Evolutionary conservation across 2,113 vertebrate species (phyloP).

Genomic region (Daboia siamensis): DNA sequence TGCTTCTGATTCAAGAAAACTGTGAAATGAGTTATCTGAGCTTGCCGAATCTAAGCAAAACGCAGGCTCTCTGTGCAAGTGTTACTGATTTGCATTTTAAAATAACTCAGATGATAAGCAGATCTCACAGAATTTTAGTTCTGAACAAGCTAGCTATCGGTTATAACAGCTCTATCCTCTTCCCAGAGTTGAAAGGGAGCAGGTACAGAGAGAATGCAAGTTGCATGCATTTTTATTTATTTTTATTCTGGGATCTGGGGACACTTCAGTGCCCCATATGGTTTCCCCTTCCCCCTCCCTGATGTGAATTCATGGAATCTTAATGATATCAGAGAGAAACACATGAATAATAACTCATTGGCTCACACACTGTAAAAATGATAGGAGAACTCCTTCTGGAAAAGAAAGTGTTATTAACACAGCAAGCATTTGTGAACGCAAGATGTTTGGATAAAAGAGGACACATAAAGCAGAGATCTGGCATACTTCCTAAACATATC

Average conservation of each 20-base stretch:
- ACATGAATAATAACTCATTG: slow-evolving; percentile 23
- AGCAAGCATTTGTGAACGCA: slow-evolving; percentile 45
- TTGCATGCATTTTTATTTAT: background rate
- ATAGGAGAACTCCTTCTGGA: slow-evolving; percentile 8
- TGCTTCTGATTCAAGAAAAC: background rate
- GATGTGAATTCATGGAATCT: background rate
- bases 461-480: slow-evolving; percentile 57
- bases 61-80: background rate
- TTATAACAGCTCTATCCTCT: background rate
- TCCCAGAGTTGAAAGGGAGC: background rate
- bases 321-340: background rate
- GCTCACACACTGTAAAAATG: slow-evolving; percentile 20
- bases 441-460: slow-evolving; percentile 22
- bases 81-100: background rate
- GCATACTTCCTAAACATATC: slow-evolving; percentile 40
- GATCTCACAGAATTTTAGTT: background rate
- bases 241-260: background rate
- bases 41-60: background rate
- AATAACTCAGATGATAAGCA: background rate
- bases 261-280: background rate
- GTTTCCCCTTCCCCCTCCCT: background rate
- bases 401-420: slow-evolving; percentile 27
- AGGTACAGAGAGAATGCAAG: background rate
- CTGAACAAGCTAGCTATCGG: background rate
- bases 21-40: background rate